Conservation (phyloP, 1,140 invertebrate species). For the Phenacoccus solenopsis region DNA sequence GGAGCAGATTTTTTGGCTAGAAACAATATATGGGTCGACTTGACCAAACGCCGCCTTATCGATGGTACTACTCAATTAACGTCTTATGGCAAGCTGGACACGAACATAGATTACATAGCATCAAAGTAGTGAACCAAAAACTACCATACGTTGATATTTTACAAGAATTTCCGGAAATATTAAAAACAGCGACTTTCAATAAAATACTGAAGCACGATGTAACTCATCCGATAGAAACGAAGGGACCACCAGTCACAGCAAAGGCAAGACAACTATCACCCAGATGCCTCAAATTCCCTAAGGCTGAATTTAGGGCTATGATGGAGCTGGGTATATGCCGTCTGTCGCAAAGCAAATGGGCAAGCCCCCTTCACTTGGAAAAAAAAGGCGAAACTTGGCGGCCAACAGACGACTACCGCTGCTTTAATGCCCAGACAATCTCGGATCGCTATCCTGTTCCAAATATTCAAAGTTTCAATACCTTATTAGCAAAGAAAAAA, state of each 20-base stretch:
- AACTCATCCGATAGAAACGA: slow-evolving; percentile 22
- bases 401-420: no score
- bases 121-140: background rate
- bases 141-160: background rate
- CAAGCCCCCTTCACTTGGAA: slow-evolving; percentile 36
- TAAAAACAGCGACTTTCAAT: background rate
- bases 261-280: slow-evolving; percentile 31
- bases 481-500: no score
- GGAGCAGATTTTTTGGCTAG: slow-evolving; percentile 13
- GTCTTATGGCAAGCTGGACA: no score
- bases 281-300: slow-evolving; percentile 25
- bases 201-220: background rate
- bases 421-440: no score
- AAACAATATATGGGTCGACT: background rate
- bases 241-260: slow-evolving; percentile 31
- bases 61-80: background rate
- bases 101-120: background rate
- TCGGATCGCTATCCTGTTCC: no score
- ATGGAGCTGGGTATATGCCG: slow-evolving; percentile 27
- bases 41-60: background rate
- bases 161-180: background rate
- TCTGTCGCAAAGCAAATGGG: slow-evolving; percentile 32
- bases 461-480: no score
- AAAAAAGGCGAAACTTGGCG: slow-evolving; percentile 35
- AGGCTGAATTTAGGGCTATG: slow-evolving; percentile 29